Evolutionary conservation across 2,888 invertebrate species (phyloP), one percentile per base, ranked within the genome.

Genomic region (Monochamus alternatus): DNA sequence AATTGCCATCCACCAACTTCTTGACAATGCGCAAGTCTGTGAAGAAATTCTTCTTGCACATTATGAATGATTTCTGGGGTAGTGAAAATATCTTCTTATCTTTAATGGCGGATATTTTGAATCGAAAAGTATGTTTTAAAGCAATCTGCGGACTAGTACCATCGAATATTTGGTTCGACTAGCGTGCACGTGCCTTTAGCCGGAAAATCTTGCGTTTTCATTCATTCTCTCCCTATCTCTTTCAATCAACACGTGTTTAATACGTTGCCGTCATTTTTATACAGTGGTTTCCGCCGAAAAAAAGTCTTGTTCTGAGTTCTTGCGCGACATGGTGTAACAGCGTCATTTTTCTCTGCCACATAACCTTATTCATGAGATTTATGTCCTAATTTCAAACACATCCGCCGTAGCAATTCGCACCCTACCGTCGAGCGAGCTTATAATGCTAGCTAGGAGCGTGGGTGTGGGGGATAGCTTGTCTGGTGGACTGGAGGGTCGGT

Each of bases 381-480:
- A 64, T 64, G 47, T 64, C 47, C 64, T 64, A 64, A 64, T 64
- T 64, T 64, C 44, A 64, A 47, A 47, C 64, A 38, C 47, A 64
- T 64, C 47, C 47, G 14, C 63, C 44, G 22, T 32, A 30, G 64
- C 47, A 64, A 64, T 64, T 64, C 38, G 38, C 31, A 60, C n/a
- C 38, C 12, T 12, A n/a, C 60, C 60, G 38, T n/a, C 44, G 30
- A 47, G 47, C 64, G 12, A 64, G 47, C 64, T 64, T 63, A 63
- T 65, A 65, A 65, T 65, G 51, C 9, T 30, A 12, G 30, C 30
- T 65, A 22, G 43, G 30, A 10, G 43, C 10, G 65, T 44, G 22
- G 65, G 65, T 65, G 65, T 65, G 47, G 30, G 30, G 32, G 22
- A 22, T 22, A 22, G 22, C 22, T 22, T 2, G 12, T 7, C 38